Evolutionary conservation across 2,113 vertebrate species (phyloP).

Genomic region (Silurus meridionalis): DNA sequence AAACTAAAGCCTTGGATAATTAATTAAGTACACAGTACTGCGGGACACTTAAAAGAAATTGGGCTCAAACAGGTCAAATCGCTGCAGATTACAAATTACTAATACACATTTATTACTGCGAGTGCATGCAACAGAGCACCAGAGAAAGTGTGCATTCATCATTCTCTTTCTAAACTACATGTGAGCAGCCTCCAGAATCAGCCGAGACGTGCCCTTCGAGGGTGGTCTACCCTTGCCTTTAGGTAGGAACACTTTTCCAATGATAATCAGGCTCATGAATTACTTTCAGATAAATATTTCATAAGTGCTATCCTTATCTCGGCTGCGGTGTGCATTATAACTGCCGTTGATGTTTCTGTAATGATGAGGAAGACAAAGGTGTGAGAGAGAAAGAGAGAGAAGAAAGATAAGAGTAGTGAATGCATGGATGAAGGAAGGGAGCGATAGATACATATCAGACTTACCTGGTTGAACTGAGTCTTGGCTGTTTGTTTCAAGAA

Average conservation of each 20-base stretch:
- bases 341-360: slow-evolving; percentile 23
- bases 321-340: slow-evolving; percentile 28
- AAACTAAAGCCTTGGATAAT: background rate
- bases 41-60: slow-evolving; percentile 1
- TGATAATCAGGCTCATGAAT: slow-evolving; percentile 47
- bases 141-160: slow-evolving; percentile 19
- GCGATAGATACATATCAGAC: background rate
- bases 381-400: background rate
- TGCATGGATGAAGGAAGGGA: background rate
- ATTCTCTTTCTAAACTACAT: slow-evolving; percentile 23
- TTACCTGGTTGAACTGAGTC: slow-evolving; percentile 85
- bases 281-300: slow-evolving; percentile 52
- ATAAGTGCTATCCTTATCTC: slow-evolving; percentile 30
- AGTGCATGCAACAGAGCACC: background rate
- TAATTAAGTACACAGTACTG: background rate
- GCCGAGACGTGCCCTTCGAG: background rate
- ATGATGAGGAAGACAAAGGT: background rate
- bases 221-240: slow-evolving; percentile 37
- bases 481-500: slow-evolving; percentile 74
- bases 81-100: slow-evolving; percentile 26
- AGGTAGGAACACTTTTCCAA: slow-evolving; percentile 38
- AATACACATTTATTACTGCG: slow-evolving; percentile 15
- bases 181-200: background rate
- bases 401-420: no score
- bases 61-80: slow-evolving; percentile 23